Evolutionary conservation across 2,113 vertebrate genomes (phyloP).

Genomic region (Falco punctatus): DNA sequence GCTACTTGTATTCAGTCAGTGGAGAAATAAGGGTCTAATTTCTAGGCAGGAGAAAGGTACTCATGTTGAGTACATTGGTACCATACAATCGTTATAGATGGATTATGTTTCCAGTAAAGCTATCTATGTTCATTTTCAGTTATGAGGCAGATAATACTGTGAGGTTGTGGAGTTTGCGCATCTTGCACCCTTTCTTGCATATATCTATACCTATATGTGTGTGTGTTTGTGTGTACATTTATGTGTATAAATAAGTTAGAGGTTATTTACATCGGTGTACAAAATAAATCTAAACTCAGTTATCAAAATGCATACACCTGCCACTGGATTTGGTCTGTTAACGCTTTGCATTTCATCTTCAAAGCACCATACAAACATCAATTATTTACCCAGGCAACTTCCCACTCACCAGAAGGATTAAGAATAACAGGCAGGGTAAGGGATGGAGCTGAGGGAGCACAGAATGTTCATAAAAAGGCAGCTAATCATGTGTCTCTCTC

Average conservation of each 20-base stretch:
- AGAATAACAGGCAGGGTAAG: not conserved
- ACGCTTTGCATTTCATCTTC: not conserved
- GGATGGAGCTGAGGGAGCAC: not conserved
- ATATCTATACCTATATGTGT: not conserved
- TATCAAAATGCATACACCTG: not conserved
- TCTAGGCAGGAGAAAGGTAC: not conserved
- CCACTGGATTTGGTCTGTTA: not conserved
- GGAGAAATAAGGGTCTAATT: not conserved
- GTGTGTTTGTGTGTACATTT: not conserved
- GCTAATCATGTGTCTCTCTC: not conserved
- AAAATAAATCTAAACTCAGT: not conserved
- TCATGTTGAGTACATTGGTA: not conserved
- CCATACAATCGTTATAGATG: not conserved
- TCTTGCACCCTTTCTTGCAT: not conserved
- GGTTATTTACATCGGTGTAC: conserved; percentile 39
- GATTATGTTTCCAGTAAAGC: not conserved
- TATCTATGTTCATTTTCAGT: not conserved
- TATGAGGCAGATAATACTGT: not conserved
- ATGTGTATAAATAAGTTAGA: conserved; percentile 12
- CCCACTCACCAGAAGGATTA: not conserved
- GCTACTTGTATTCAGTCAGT: not conserved
- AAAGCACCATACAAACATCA: not conserved
- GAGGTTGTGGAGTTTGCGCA: not conserved
- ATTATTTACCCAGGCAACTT: conserved; percentile 21
- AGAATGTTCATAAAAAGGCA: not conserved